These are phyloP conservation scores for Phataginus tricuspis DNA, from an alignment of 2,797 vertebrate species.

Conservation along the genomic window DNA sequence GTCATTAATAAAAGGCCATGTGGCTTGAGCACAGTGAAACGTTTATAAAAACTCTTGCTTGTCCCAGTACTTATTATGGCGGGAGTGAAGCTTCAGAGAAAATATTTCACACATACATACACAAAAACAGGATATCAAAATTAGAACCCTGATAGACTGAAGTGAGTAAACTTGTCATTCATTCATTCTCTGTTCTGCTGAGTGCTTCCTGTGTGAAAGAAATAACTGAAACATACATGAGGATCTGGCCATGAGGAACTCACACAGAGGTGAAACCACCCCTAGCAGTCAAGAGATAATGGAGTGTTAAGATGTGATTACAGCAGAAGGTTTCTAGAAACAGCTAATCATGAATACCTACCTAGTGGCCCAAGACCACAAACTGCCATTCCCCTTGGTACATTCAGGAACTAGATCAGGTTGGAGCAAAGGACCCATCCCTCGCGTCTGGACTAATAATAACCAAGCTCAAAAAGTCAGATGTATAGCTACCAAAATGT, in stretches of 20 bases:
- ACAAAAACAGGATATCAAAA: not conserved
- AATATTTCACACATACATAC: not conserved
- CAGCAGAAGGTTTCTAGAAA: not conserved
- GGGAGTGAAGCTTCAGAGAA: not conserved
- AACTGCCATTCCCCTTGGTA: not conserved
- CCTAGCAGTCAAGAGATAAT: not conserved
- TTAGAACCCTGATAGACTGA: not conserved
- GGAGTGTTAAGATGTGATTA: not conserved
- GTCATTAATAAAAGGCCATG: slow-evolving; percentile 76
- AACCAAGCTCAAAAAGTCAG: not conserved
- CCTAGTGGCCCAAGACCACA: not conserved
- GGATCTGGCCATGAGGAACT: not conserved
- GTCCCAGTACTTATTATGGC: not conserved
- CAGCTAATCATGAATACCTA: not conserved
- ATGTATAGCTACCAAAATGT: not conserved
- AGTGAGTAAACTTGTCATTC: not conserved
- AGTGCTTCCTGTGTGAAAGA: not conserved
- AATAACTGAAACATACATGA: not conserved
- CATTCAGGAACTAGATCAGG: too few relatives aligned
- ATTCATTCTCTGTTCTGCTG: not conserved
- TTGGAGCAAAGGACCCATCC: not conserved
- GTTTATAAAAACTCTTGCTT: slow-evolving; percentile 51
- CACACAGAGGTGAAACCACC: not conserved
- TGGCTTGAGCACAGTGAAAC: slow-evolving; percentile 28
- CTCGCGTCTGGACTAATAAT: not conserved